phyloP scores from a whole-genome alignment of 1,140 invertebrate species.

The Piezodorus guildinii region DNA sequence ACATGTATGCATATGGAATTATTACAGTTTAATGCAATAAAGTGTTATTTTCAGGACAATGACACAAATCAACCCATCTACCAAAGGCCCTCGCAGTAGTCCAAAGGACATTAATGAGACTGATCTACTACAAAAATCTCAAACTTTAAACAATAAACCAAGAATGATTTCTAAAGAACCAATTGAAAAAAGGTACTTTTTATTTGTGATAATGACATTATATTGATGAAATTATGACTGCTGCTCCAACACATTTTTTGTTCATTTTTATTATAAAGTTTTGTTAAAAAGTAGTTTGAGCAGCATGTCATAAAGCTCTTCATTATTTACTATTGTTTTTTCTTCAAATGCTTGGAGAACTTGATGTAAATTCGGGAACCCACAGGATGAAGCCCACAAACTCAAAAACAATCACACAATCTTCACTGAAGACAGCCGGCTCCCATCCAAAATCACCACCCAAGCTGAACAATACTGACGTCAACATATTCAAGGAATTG shows the following conservation, averaged over 20 bases:
- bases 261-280: no score
- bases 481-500: not conserved
- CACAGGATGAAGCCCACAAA: not conserved
- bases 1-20: no score
- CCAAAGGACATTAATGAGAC: not conserved
- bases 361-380: not conserved
- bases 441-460: not conserved
- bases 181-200: not conserved
- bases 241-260: no score
- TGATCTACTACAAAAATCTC: not conserved
- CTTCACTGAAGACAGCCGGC: not conserved
- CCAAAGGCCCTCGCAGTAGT: not conserved
- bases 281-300: not conserved
- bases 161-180: not conserved
- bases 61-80: not conserved
- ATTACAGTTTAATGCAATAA: no score
- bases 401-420: not conserved
- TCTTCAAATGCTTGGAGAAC: not conserved
- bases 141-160: not conserved
- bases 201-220: no score
- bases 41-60: not conserved
- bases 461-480: not conserved
- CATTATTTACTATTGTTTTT: not conserved
- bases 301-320: not conserved
- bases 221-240: no score